These are phyloP conservation scores for Nymphalis polychloros DNA, from an alignment of 2,888 invertebrate genomes.

Conservation along the genomic window DNA sequence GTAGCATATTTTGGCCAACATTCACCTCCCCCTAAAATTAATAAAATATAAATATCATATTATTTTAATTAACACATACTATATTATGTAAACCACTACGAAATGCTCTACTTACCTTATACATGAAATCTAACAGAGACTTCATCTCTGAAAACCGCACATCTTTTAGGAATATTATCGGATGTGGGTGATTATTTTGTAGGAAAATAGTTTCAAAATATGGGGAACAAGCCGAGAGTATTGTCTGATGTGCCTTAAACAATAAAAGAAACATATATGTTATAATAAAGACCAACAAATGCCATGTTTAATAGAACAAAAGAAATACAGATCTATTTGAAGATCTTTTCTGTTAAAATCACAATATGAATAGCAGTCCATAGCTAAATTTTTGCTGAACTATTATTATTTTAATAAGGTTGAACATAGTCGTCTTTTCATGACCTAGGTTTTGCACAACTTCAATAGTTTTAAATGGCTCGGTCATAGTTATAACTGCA, in stretches of 20 bases:
- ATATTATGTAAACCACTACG: neutral
- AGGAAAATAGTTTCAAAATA: slow-evolving; percentile 96
- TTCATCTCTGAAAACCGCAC: slow-evolving; percentile 94
- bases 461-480: slow-evolving; percentile 13
- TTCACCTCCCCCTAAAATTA: slow-evolving; percentile 88
- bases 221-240: slow-evolving; percentile 95
- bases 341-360: slow-evolving; percentile 63
- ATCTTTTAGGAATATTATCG: slow-evolving; percentile 96
- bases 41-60: slow-evolving; percentile 18
- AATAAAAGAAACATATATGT: slow-evolving; percentile 43
- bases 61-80: neutral
- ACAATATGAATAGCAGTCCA: slow-evolving; percentile 45
- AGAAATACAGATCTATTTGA: slow-evolving; percentile 57
- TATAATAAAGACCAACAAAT: slow-evolving; percentile 66
- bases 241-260: slow-evolving; percentile 94
- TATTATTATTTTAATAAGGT: slow-evolving; percentile 70
- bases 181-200: slow-evolving; percentile 94
- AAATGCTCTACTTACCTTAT: slow-evolving; percentile 83
- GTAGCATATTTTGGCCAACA: slow-evolving; percentile 94
- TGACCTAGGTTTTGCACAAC: slow-evolving; percentile 21
- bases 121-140: slow-evolving; percentile 95
- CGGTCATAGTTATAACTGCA: slow-evolving; percentile 1
- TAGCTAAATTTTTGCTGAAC: slow-evolving; percentile 56
- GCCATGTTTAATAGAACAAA: slow-evolving; percentile 52
- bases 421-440: slow-evolving; percentile 47